Conservation (phyloP, 2,888 invertebrate genomes). For the Quadriops clusia region DNA sequence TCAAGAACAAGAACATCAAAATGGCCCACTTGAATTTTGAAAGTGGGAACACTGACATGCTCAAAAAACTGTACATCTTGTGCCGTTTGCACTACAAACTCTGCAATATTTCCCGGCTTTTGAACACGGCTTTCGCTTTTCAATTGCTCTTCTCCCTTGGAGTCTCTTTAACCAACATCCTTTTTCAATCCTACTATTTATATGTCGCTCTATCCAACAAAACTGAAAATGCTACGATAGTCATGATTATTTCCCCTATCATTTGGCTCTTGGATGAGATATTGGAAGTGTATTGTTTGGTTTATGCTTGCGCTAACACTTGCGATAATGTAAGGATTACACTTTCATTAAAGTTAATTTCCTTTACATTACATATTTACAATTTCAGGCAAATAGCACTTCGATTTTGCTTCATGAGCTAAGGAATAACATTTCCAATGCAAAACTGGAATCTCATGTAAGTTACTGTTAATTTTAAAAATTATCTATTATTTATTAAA, state of each 20-base stretch:
- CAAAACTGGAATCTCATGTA: constrained; percentile 34
- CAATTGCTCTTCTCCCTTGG: constrained; percentile 21
- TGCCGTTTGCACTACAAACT: constrained; percentile 25
- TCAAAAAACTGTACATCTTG: constrained; percentile 19
- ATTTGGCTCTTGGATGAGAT: constrained; percentile 23
- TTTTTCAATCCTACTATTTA: constrained; percentile 25
- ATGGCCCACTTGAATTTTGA: constrained; percentile 7
- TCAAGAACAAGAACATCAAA: constrained; percentile 5
- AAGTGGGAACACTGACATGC: constrained; percentile 10
- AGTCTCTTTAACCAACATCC: constrained; percentile 21
- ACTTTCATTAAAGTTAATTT: background rate
- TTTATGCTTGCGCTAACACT: constrained; percentile 20
- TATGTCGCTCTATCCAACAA: constrained; percentile 20
- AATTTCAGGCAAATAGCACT: constrained; percentile 33
- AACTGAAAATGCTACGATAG: constrained; percentile 8
- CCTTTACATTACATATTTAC: background rate
- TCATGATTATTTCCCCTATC: constrained; percentile 17
- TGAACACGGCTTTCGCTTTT: constrained; percentile 22
- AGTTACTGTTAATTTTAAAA: constrained; percentile 13
- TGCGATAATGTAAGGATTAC: constrained; percentile 21
- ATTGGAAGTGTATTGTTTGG: constrained; percentile 22
- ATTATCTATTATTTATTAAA: background rate
- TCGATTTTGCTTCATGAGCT: constrained; percentile 35
- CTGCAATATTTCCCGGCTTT: constrained; percentile 18
- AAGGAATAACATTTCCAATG: constrained; percentile 30